A percentile compares a stretch with the other conserved stretches of the same genome.
phyloP scores from a whole-genome alignment of 92 coral and sea anemone species.

The Galaxea fascicularis region DNA sequence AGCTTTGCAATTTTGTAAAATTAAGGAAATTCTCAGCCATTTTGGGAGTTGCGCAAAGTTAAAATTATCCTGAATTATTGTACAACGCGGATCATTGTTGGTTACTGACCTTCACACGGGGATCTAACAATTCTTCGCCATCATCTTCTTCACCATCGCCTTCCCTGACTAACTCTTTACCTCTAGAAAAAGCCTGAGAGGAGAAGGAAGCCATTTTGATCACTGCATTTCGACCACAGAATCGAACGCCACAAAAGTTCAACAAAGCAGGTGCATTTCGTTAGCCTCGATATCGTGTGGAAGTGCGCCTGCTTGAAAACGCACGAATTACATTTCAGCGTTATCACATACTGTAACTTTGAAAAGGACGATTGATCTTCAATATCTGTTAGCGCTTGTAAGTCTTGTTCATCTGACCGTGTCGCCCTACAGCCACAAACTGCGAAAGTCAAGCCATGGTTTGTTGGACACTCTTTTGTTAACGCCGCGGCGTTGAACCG shows the following conservation, averaged over 20 bases:
- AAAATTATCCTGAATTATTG: background rate
- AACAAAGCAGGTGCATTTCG: slow-evolving; percentile 10
- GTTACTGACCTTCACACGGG: slow-evolving; percentile 83
- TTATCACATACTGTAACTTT: background rate
- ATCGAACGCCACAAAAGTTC: background rate
- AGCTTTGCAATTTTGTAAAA: background rate
- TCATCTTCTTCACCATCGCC: slow-evolving; percentile 67
- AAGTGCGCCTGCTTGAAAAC: slow-evolving; percentile 14
- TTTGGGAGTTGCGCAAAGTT: too few relatives aligned
- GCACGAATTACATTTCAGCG: background rate
- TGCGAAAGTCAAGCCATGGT: background rate
- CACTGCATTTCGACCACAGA: background rate
- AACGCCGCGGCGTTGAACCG: too few relatives aligned
- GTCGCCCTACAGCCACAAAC: background rate
- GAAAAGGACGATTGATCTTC: too few relatives aligned
- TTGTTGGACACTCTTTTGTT: background rate
- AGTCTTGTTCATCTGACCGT: background rate
- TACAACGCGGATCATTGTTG: background rate
- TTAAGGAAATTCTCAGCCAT: too few relatives aligned
- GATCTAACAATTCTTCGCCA: slow-evolving; percentile 84
- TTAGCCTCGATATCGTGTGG: slow-evolving; percentile 23
- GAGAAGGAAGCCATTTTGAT: slow-evolving; percentile 29
- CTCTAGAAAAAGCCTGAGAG: slow-evolving; percentile 1
- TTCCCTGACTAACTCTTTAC: slow-evolving; percentile 1
- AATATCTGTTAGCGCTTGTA: background rate